Conservation (phyloP, 2,113 vertebrate genomes). For the Callorhinus ursinus region DNA sequence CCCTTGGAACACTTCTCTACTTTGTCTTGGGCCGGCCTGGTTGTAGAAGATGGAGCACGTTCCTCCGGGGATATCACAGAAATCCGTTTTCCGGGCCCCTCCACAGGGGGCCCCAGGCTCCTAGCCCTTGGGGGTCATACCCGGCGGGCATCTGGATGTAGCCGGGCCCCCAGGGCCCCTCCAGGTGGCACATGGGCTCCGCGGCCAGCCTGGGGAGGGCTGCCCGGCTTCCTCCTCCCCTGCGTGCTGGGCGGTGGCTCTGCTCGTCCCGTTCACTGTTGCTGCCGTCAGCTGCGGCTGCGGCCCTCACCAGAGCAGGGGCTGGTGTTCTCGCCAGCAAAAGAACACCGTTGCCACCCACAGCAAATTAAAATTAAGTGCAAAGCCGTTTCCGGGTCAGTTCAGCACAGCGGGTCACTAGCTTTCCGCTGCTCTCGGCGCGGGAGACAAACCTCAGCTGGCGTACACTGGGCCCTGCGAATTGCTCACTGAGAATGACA, state of each 20-base stretch:
- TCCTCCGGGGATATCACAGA: accelerated
- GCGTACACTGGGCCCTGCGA: background rate
- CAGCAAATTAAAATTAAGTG: conserved; percentile 71
- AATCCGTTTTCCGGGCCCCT: too few species aligned
- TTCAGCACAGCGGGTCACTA: conserved; percentile 63
- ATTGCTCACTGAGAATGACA: conserved; percentile 56
- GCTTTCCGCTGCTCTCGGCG: conserved; percentile 53
- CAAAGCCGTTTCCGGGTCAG: conserved; percentile 77
- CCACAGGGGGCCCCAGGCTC: accelerated
- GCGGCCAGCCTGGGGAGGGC: accelerated
- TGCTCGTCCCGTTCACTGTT: background rate
- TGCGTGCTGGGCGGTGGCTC: background rate
- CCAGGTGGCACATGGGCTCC: accelerated
- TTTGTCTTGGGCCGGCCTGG: accelerated
- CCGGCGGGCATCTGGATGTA: accelerated
- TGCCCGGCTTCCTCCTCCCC: background rate
- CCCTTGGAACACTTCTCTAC: background rate
- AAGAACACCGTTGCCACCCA: conserved; percentile 52
- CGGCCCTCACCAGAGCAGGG: background rate
- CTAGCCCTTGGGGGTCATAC: too few species aligned
- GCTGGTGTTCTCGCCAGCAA: conserved; percentile 12
- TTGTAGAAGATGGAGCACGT: background rate
- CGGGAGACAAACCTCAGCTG: conserved; percentile 30
- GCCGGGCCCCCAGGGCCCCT: accelerated
- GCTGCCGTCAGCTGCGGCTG: conserved; percentile 4